A percentile compares a stretch with the other conserved stretches of the same genome.
These are phyloP conservation scores for Frieseomelitta varia DNA, from an alignment of 1,140 invertebrate genomes.

Conservation along the genomic window DNA sequence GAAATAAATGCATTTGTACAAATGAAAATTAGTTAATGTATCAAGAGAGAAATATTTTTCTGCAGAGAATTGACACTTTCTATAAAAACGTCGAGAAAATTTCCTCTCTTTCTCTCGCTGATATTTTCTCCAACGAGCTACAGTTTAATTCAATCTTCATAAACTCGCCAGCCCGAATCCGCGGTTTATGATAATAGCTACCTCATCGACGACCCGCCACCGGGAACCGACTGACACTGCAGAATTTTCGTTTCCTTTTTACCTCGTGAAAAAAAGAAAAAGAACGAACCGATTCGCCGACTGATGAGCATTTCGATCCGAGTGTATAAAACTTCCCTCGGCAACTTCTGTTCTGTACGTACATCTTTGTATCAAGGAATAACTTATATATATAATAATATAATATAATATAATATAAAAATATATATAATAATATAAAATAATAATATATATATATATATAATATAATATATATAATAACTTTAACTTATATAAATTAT, in stretches of 20 bases:
- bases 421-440: too few species aligned
- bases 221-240: constrained; percentile 39
- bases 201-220: constrained; percentile 9
- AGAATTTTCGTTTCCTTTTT: constrained; percentile 18
- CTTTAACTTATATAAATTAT: too few species aligned
- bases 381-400: too few species aligned
- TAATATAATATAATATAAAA: too few species aligned
- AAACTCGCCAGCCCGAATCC: constrained; percentile 50
- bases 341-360: too few species aligned
- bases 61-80: neutral
- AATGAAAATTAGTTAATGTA: too few species aligned
- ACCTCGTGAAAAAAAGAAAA: constrained; percentile 2
- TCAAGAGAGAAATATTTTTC: neutral
- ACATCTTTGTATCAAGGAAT: too few species aligned
- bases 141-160: constrained; percentile 67
- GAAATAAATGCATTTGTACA: too few species aligned
- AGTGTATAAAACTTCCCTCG: neutral
- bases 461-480: too few species aligned
- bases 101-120: neutral
- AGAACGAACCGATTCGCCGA: neutral
- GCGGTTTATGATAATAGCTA: constrained; percentile 58
- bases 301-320: neutral
- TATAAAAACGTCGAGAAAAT: too few species aligned
- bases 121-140: constrained; percentile 11
- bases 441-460: too few species aligned